Base-by-base conservation (phyloP, 2,888 invertebrate species). In the Chymomyza caudatula region DNA sequence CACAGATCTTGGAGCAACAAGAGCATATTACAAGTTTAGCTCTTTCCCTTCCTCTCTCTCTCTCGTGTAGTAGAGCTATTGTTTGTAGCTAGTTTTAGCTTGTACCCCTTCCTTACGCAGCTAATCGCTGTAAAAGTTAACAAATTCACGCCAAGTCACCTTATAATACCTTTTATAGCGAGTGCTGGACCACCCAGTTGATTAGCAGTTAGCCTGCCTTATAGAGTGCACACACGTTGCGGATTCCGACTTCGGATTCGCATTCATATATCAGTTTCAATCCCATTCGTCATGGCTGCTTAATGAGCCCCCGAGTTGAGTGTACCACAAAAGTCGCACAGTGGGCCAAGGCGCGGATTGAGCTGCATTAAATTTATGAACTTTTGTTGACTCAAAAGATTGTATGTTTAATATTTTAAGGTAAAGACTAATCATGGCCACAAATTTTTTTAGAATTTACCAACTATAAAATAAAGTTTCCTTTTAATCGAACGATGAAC, bases 61-160 rank as follows among this genome's bases (percentile, higher is more conserved):
- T 37, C 37, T 37, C n/a, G n/a, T n/a, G n/a, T n/a, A 37, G 29
- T 37, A 11, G 29, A 37, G 8, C 29, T 37, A 37, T 37, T 54
- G 43, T 20, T 60, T 54, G 29, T 49, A 13, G n/a, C n/a, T 11
- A 58, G 17, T 20, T 23, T 49, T 8, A 22, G 53, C 63, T 70
- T 37, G 29, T n/a, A n/a, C n/a, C 29, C 59, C 60, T 52, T 54
- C 53, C 55, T 47, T 63, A 63, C 66, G 64, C 68, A 69, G 23
- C 54, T 68, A 44, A 52, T 65, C 23, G 63, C 52, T 85, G 85
- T 81, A 83, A 84, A 89, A 88, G 87, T 89, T 88, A 87, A 89
- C 88, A 88, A 88, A 88, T 88, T 88, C 89, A 88, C 88, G 88
- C 88, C 88, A 87, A 80, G 79, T 77, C 87, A 88, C 78, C 79